Evolutionary conservation across 1,140 invertebrate genomes (phyloP), one percentile per base, ranked within the genome.

Genomic region (Diorhabda elongata): DNA sequence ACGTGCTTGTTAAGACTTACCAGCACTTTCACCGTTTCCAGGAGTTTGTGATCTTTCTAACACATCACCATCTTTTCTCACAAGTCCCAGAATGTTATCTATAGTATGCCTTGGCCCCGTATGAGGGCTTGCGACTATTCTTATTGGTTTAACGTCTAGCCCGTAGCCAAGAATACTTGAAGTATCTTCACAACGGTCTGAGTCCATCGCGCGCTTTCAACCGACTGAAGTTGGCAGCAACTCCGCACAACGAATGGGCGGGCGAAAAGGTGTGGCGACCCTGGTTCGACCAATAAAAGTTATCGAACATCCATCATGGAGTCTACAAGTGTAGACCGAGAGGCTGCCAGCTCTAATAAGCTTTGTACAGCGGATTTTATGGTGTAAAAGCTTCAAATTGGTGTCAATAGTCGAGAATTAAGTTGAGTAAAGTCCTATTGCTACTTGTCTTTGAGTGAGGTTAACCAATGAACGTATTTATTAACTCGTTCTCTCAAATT

Each of bases 71-170:
- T 78, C 72, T 45, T 78, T 77, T 61, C 76, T 75, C 58, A 75
- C 78, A 64, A 83, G 74, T 68, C 82, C 82, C 26, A 83, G 73
- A 44, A 83, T 83, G 66, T 82, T 81, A 68, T 83, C 82, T 42
- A 83, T 83, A 42, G 82, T 83, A 64, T 83, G 82, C 68, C 82
- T 71, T 3, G 82, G 82, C 42, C 82, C 81, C 58, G 75, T 68
- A 64, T 70, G 71, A 8, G 75, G 75, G 66, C 76, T 76, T 45
- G 79, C 75, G 58, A 79, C 74, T 78, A 79, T 78, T 72, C 78
- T 75, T 66, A 78, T 68, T 44, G 78, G 78, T 77, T 80, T 80
- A 69, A 77, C 71, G 62, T 76, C 76, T 67, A 74, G 59, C 59
- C 77, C 79, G 77, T 74, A 79, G 71, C 74, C 72, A 42, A 81